Evolutionary conservation across 2,888 invertebrate genomes (phyloP), one percentile per base, ranked within the genome.

Genomic region (Cantharis rustica): DNA sequence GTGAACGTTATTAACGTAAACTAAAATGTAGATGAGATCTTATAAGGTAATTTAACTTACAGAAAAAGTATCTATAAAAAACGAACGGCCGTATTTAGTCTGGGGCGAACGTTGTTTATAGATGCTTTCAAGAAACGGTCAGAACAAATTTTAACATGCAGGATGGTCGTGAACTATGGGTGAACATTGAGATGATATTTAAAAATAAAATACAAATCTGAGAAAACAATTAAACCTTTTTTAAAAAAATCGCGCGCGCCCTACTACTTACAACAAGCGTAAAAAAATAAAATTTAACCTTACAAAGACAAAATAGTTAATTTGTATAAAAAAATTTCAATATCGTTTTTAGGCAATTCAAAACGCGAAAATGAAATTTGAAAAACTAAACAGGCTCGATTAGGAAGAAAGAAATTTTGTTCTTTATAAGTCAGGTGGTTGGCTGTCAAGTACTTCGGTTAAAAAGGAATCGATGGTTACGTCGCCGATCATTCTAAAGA

Each of bases 401-500:
- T 66, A 66, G 64, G 17, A 66, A 20, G 16, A 16, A 17, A 63
- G 64, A 66, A 16, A 66, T n/a, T 17, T 64, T 15, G 47, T n/a
- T 66, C 23, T 73, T 80, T 86, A 89, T 80, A 89, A 85, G 81
- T 90, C 90, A 77, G 88, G 88, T 62, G 91, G 91, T 27, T 68
- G 68, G 76, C 93, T 91, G 86, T 96, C 95, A 77, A 97, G 90
- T 90, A 95, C 93, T 84, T 96, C 95, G 82, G 92, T 92, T 77
- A 97, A 92, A 88, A 96, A 96, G 70, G 93, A 93, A 86, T 96
- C 95, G 85, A 98, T 93, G 80, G 94, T 94, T 77, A 93, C 93
- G 83, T 98, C 96, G 61, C 96, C 95, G 84, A 97, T 94, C 79
- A 98, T 92, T 86, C 96, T 95, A 90, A 96, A 97, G 91, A 96